Base-by-base conservation (phyloP, 2,888 invertebrate species). In the Lamellibrachia columna region DNA sequence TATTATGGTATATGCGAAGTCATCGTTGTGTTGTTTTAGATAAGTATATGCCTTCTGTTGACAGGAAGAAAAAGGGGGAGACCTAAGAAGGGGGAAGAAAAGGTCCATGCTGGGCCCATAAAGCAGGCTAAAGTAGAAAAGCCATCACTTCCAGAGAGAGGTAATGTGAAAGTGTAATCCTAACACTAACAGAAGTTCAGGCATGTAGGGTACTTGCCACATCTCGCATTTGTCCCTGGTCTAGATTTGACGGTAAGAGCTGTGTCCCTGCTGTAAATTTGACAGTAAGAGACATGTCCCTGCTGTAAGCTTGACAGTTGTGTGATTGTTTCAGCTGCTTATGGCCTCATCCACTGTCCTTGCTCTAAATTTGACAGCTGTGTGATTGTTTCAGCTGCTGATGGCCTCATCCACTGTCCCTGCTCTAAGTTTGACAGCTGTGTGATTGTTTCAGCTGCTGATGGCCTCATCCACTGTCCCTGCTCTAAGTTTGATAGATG, bases 361-460 rank as follows among this genome's bases (percentile, higher is more conserved):
- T 40, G 40, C 40, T 40, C 40, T 40, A 40, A 40, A 0, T 40
- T 40, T 40, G 40, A 40, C 0, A 40, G 40, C 0, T 40, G 40
- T 40, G 40, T 40, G 40, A 40, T 40, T 96, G 96, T 93, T 93
- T 93, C 4, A 94, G 95, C 22, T 96, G 96, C 40, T 40, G 40
- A 1, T 40, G 40, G 40, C 40, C 40, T 40, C 40, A 40, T 40
- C 40, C 40, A 40, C 40, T 40, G 40, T 40, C 40, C 40, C 0
- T 40, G 40, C 40, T 40, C 40, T 40, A 40, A 40, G 40, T 40
- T 40, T 40, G 40, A 40, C 40, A 40, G 40, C 40, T 40, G 0
- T 40, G 40, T 40, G 40, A 40, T 40, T 96, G 96, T 93, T 93
- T 93, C 4, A 94, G 95, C n/a, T 96, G 96, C 40, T 40, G 40